Base-by-base conservation (phyloP, 2,797 vertebrate species). In the Halcyon badia region DNA sequence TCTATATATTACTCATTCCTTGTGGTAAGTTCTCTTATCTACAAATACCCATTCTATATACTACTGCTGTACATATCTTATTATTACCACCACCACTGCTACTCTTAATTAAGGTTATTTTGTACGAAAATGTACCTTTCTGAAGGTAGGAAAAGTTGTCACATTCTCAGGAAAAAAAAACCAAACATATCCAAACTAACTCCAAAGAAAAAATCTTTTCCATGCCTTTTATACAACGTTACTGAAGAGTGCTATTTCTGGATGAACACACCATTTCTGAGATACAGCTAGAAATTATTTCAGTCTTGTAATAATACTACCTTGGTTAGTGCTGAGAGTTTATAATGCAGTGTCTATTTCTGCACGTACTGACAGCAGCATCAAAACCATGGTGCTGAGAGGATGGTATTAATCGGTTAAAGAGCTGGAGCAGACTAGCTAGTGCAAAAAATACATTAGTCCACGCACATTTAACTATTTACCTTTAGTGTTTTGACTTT, bases 191-290 rank as follows among this genome's bases (percentile, higher is more conserved):
- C 33, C 73, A 64, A 72, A 41, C 11, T 33, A 69, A 83, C 41
- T 41, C 33, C 56, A 83, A 81, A 15, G 49, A 65, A 95, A 90
- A 90, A 90, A 62, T 46, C 85, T 92, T 62, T 54, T 84, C 66
- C 12, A 2, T 11, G 25, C 9, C 28, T 93, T 90, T 76, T 61
- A 33, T 62, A 37, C 0, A 1, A 15, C 41, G 42, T 60, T 41
- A 28, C 73, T 91, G 11, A 62, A 46, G 20, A 54, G 28, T 39
- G 37, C 31, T 80, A 7, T 44, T 77, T 84, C 57, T 46, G 57
- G 57, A 46, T 28, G 42, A 68, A 37, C 31, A 51, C n/a, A 51
- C 5, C 24, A 25, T 62, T 95, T 61, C 54, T 88, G 84, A 93
- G 77, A 73, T 8, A 33, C 2, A 83, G 35, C 7, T 3, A 52